Evolutionary conservation across 2,888 invertebrate species (phyloP).

Genomic region (Drosophila lacicola): DNA sequence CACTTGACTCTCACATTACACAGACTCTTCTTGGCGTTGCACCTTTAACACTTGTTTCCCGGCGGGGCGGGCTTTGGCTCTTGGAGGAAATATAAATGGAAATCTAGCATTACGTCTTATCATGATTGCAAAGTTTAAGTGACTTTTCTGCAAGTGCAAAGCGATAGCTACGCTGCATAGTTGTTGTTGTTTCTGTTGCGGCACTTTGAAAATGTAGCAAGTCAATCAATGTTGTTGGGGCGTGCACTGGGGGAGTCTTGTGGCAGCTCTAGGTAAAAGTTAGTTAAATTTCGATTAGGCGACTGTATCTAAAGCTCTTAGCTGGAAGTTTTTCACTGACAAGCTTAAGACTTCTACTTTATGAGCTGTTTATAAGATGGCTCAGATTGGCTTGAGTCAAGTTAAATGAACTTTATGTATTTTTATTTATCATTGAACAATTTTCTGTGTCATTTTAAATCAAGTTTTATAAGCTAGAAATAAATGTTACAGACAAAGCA

Average conservation of each 20-base stretch:
- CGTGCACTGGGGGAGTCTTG: background rate
- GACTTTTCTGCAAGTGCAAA: constrained; percentile 78
- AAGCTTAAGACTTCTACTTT: constrained; percentile 15
- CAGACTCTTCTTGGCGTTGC: constrained; percentile 33
- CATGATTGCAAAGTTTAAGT: constrained; percentile 83
- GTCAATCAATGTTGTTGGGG: constrained; percentile 62
- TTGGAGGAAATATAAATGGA: constrained; percentile 74
- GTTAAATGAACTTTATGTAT: background rate
- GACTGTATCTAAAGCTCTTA: constrained; percentile 18
- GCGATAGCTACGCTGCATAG: constrained; percentile 44
- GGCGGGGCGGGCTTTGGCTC: background rate
- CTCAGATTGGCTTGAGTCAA: background rate
- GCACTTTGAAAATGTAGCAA: constrained; percentile 62
- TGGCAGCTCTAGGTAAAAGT: constrained; percentile 42
- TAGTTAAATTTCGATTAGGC: constrained; percentile 56
- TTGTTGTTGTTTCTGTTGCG: constrained; percentile 26
- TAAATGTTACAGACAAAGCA: background rate
- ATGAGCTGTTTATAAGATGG: constrained; percentile 16
- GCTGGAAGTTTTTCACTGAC: constrained; percentile 18
- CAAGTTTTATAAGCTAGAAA: background rate
- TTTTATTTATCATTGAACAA: constrained; percentile 4
- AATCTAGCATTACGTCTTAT: constrained; percentile 82
- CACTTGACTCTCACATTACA: constrained; percentile 53
- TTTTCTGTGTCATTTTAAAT: constrained; percentile 5
- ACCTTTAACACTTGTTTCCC: constrained; percentile 71